These are phyloP conservation scores for Buteo buteo DNA, from an alignment of 2,113 vertebrate genomes.

Conservation along the genomic window DNA sequence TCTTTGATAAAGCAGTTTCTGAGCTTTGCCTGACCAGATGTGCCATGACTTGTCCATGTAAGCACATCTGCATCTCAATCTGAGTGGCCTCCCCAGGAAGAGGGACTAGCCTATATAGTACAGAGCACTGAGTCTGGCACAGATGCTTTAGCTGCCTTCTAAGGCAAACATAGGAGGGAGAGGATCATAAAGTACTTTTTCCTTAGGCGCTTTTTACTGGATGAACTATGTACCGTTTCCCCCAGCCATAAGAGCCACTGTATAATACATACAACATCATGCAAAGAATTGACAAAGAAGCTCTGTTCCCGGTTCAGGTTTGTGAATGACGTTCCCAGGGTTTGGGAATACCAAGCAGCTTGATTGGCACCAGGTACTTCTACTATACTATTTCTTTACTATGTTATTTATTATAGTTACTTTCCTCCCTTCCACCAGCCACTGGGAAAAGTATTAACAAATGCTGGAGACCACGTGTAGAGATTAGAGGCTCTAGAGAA, in stretches of 20 bases:
- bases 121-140: neutral
- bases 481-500: neutral
- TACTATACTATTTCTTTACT: neutral
- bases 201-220: neutral
- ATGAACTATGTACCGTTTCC: neutral
- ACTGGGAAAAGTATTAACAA: neutral
- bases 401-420: neutral
- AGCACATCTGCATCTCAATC: neutral
- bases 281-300: neutral
- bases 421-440: neutral
- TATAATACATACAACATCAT: neutral
- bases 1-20: neutral
- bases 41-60: neutral
- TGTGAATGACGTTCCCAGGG: neutral
- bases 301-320: neutral
- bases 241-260: neutral
- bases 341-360: neutral
- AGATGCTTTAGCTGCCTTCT: neutral
- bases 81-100: neutral
- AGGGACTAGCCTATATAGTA: neutral
- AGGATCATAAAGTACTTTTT: neutral
- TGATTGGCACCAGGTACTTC: neutral
- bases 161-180: neutral
- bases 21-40: neutral
- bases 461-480: neutral